These are phyloP conservation scores for Gymnogyps californianus DNA, from an alignment of 2,113 vertebrate genomes.

Conservation along the genomic window DNA sequence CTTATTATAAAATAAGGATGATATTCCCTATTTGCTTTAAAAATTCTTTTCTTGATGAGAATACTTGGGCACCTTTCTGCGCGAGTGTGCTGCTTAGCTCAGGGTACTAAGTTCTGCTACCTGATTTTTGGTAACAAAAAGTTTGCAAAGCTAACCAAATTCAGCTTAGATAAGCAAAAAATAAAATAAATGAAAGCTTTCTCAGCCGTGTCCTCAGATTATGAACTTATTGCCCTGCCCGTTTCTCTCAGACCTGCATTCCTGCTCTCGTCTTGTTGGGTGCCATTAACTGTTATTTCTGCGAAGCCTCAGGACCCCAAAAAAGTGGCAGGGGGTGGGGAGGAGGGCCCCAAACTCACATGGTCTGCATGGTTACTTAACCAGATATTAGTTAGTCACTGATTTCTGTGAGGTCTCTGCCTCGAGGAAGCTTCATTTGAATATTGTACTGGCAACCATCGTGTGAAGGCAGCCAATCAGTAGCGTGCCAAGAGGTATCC, in stretches of 20 bases:
- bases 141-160: not conserved
- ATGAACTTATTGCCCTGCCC: not conserved
- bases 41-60: not conserved
- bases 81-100: not conserved
- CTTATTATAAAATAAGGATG: not conserved
- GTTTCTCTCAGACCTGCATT: not conserved
- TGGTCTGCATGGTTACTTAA: not conserved
- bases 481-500: not conserved
- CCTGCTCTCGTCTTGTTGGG: not conserved
- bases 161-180: not conserved
- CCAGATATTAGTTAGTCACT: too few relatives aligned
- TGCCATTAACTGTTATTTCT: not conserved
- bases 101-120: not conserved
- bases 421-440: not conserved
- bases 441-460: too few relatives aligned
- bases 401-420: not conserved
- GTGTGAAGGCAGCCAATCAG: not conserved
- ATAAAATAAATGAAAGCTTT: not conserved
- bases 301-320: accelerated
- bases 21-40: not conserved
- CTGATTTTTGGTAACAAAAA: not conserved
- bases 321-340: not conserved
- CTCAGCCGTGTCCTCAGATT: not conserved
- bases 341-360: not conserved
- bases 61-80: not conserved